These are phyloP conservation scores for Pelobates cultripes DNA, from an alignment of 2,797 vertebrate genomes.

Conservation along the genomic window DNA sequence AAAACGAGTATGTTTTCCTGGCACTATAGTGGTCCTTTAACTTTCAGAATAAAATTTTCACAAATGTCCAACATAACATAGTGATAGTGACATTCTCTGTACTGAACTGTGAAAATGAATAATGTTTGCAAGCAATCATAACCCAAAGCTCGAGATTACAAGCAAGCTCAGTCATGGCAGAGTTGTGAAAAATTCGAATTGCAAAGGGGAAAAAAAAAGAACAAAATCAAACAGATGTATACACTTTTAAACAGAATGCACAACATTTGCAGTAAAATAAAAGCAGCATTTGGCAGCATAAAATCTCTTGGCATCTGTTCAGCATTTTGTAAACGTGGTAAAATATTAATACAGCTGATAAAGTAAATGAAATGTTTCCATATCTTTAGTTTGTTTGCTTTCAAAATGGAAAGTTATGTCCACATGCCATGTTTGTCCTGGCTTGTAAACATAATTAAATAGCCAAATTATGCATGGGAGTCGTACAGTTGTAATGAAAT, in stretches of 20 bases:
- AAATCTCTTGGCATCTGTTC: slow-evolving; percentile 75
- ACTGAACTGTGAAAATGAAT: background rate
- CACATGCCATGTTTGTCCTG: slow-evolving; percentile 52
- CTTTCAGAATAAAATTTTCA: too few relatives aligned
- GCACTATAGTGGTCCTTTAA: too few relatives aligned
- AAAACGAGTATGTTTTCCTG: too few relatives aligned
- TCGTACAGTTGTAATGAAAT: slow-evolving; percentile 3
- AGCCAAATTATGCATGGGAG: slow-evolving; percentile 45
- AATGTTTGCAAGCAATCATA: background rate
- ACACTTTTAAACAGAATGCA: slow-evolving; percentile 75
- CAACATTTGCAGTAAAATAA: slow-evolving; percentile 77
- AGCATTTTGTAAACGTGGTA: slow-evolving; percentile 72
- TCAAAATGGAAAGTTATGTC: slow-evolving; percentile 57
- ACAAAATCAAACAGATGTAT: slow-evolving; percentile 74
- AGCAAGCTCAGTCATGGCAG: too few relatives aligned
- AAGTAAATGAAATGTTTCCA: slow-evolving; percentile 66
- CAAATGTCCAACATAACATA: too few relatives aligned
- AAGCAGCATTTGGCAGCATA: slow-evolving; percentile 77
- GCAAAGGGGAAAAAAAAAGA: slow-evolving; percentile 61
- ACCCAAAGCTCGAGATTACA: background rate
- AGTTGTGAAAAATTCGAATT: background rate
- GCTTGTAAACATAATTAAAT: slow-evolving; percentile 46
- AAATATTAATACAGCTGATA: slow-evolving; percentile 76
- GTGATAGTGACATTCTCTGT: background rate
- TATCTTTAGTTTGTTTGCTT: slow-evolving; percentile 60